phyloP scores from a whole-genome alignment of 2,797 vertebrate genomes.

The Phataginus tricuspis region DNA sequence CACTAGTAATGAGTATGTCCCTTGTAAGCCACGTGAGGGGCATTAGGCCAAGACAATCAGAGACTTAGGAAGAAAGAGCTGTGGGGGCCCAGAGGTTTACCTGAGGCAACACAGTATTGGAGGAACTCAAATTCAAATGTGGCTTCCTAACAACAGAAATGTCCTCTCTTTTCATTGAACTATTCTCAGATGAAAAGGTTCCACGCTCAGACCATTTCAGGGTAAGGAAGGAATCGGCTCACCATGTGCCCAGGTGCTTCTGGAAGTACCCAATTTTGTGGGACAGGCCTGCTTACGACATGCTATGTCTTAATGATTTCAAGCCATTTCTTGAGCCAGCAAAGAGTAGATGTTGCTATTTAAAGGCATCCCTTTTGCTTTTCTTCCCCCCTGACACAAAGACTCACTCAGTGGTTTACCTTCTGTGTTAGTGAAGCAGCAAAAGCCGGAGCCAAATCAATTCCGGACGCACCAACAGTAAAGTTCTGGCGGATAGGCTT shows the following conservation, averaged over 20 bases:
- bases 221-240: slow-evolving; percentile 47
- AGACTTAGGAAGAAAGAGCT: not conserved
- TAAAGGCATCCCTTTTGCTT: slow-evolving; percentile 19
- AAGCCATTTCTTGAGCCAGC: slow-evolving; percentile 36
- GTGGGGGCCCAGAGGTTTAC: not conserved
- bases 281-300: slow-evolving; percentile 21
- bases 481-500: not conserved
- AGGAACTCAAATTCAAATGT: not conserved
- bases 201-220: slow-evolving; percentile 34
- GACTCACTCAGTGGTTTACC: not conserved
- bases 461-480: not conserved
- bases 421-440: not conserved
- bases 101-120: not conserved
- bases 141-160: not conserved
- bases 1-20: not conserved
- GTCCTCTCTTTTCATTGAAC: not conserved
- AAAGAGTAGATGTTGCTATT: not conserved
- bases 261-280: not conserved
- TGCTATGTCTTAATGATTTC: not conserved
- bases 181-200: not conserved
- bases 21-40: not conserved
- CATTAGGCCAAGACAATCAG: not conserved
- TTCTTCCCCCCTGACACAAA: not conserved
- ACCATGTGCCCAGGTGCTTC: not conserved
- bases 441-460: not conserved